A percentile compares a stretch with the other conserved stretches of the same genome.
Conservation (phyloP, 30 jellyfish, hydroid and myxozoan species). For the Mastigias papua region DNA sequence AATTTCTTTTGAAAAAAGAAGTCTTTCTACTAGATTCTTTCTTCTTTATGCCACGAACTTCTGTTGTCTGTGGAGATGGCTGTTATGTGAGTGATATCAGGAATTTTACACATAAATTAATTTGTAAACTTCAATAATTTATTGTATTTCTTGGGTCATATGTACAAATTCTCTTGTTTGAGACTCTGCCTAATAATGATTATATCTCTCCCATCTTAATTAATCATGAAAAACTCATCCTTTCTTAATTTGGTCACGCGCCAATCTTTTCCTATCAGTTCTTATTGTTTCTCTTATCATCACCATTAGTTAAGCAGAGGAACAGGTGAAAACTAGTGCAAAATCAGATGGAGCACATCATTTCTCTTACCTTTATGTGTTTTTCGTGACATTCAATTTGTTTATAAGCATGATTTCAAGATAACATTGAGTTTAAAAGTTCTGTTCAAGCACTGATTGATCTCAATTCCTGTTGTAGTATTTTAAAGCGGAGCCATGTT, state of each 20-base stretch:
- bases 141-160: conserved; percentile 59
- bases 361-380: conserved; percentile 26
- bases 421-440: conserved; percentile 28
- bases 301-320: conserved; percentile 3
- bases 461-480: neutral
- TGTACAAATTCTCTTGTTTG: conserved; percentile 27
- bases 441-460: conserved; percentile 3
- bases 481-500: conserved; percentile 19
- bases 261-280: conserved; percentile 45
- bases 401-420: conserved; percentile 24
- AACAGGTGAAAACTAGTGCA: conserved; percentile 48
- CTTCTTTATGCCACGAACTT: conserved; percentile 10
- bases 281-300: conserved; percentile 60
- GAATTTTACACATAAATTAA: conserved; percentile 35
- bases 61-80: conserved; percentile 72
- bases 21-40: neutral
- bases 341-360: conserved; percentile 11
- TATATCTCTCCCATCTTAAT: conserved; percentile 46
- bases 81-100: conserved; percentile 26
- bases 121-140: conserved; percentile 32
- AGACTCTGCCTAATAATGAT: neutral
- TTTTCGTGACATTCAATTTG: conserved; percentile 43
- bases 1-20: neutral
- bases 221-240: conserved; percentile 44
- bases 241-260: conserved; percentile 75